These are phyloP conservation scores for Odontomachus brunneus DNA, from an alignment of 1,140 invertebrate genomes.

Conservation along the genomic window DNA sequence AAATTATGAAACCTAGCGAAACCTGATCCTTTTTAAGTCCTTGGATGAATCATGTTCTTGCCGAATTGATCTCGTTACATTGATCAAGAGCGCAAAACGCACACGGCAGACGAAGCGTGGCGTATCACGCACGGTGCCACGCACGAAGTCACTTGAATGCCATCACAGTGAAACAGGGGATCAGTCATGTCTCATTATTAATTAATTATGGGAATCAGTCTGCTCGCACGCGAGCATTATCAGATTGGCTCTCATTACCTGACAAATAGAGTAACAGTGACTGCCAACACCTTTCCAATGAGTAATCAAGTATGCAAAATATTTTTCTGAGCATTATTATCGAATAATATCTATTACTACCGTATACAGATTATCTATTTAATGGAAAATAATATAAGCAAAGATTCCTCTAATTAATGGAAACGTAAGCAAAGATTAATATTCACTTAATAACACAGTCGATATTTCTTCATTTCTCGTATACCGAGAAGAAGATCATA, in stretches of 20 bases:
- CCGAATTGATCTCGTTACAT: constrained; percentile 52
- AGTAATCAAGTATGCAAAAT: not conserved
- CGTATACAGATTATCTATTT: not conserved
- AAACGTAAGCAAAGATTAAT: too few species aligned
- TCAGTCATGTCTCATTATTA: constrained; percentile 46
- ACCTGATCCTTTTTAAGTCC: not conserved
- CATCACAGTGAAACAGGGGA: constrained; percentile 56
- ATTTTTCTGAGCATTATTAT: not conserved
- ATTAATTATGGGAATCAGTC: constrained; percentile 62
- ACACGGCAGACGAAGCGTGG: constrained; percentile 40
- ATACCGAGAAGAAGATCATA: constrained; percentile 8
- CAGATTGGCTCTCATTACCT: constrained; percentile 43
- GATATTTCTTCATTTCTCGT: not conserved
- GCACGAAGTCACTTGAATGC: constrained; percentile 50
- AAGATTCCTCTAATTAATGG: too few species aligned
- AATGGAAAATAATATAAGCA: too few species aligned
- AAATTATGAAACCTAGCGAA: not conserved
- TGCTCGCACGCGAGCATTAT: constrained; percentile 55
- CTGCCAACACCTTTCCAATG: not conserved
- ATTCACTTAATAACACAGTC: constrained; percentile 15
- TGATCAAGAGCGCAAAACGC: constrained; percentile 65
- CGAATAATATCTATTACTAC: not conserved
- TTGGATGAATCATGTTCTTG: not conserved
- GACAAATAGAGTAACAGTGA: constrained; percentile 27
- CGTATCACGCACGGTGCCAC: constrained; percentile 9